Evolutionary conservation across 35 echinoderm and acorn worm genomes (phyloP).

Genomic region (Lytechinus pictus): DNA sequence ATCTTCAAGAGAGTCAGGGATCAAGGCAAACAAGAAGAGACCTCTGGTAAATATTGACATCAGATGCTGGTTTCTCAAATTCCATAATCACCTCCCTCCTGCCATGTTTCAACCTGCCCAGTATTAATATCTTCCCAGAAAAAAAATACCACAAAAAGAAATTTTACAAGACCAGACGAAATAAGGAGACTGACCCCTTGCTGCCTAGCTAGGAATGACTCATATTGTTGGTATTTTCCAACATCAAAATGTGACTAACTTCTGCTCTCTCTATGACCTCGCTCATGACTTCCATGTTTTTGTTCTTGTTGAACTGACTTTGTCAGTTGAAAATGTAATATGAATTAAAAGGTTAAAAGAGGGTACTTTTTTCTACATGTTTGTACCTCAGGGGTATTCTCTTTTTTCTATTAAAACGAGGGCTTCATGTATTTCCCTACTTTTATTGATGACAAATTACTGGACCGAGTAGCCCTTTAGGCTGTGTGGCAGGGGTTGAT

Average conservation of each 20-base stretch:
- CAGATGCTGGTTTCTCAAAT: neutral
- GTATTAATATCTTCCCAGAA: neutral
- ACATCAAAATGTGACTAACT: constrained; percentile 21
- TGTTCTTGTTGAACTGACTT: neutral
- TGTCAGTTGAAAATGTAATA: too few species aligned
- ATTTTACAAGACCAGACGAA: neutral
- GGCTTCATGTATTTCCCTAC: too few species aligned
- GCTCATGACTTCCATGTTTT: neutral
- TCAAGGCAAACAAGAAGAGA: neutral
- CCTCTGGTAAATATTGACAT: neutral
- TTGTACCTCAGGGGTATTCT: too few species aligned
- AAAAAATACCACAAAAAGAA: neutral
- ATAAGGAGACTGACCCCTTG: neutral
- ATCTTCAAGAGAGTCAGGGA: neutral
- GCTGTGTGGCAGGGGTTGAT: too few species aligned
- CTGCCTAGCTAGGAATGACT: neutral
- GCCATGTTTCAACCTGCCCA: neutral
- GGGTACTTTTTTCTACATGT: too few species aligned
- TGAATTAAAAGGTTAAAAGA: too few species aligned
- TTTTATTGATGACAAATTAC: too few species aligned
- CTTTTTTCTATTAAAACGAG: too few species aligned
- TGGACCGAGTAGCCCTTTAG: too few species aligned
- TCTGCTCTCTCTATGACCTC: neutral
- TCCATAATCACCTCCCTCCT: neutral
- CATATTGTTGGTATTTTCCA: neutral